phyloP scores from a whole-genome alignment of 2,888 invertebrate species.

The Drosophila meridionalis region DNA sequence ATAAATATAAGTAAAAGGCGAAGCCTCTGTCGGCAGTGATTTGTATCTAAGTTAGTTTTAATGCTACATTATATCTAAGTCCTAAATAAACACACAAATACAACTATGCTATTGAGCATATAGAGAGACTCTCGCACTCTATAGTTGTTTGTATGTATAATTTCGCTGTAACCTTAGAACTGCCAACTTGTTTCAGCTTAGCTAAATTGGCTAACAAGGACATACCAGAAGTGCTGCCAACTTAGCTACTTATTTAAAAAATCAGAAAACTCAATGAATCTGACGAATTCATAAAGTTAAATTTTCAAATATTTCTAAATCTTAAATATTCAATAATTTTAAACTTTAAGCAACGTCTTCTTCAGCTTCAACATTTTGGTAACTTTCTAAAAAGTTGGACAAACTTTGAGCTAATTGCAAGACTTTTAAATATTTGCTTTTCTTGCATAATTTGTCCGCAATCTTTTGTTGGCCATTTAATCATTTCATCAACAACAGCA shows the following conservation, averaged over 20 bases:
- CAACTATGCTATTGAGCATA: too few species aligned
- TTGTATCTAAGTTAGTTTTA: too few species aligned
- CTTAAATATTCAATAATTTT: neutral
- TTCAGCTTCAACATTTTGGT: neutral
- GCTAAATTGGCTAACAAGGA: too few species aligned
- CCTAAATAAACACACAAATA: too few species aligned
- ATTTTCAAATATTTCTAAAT: neutral
- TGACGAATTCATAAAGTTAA: neutral
- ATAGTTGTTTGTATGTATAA: too few species aligned
- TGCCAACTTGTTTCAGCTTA: too few species aligned
- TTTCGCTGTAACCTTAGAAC: too few species aligned
- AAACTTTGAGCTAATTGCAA: slow-evolving; percentile 48
- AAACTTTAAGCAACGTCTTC: neutral
- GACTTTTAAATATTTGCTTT: slow-evolving; percentile 49
- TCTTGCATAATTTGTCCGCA: slow-evolving; percentile 51
- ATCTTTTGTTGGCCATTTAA: slow-evolving; percentile 40
- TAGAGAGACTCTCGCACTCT: too few species aligned
- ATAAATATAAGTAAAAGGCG: too few species aligned
- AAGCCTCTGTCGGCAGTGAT: too few species aligned
- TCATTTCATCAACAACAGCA: slow-evolving; percentile 38
- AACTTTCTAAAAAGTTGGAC: slow-evolving; percentile 5
- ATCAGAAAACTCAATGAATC: neutral
- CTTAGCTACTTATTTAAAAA: neutral
- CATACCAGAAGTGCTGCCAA: too few species aligned
- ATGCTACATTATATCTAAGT: too few species aligned